A percentile compares a stretch with the other conserved stretches of the same genome.
phyloP scores from a whole-genome alignment of 64 coral and sea anemone genomes.

The Porites lutea region DNA sequence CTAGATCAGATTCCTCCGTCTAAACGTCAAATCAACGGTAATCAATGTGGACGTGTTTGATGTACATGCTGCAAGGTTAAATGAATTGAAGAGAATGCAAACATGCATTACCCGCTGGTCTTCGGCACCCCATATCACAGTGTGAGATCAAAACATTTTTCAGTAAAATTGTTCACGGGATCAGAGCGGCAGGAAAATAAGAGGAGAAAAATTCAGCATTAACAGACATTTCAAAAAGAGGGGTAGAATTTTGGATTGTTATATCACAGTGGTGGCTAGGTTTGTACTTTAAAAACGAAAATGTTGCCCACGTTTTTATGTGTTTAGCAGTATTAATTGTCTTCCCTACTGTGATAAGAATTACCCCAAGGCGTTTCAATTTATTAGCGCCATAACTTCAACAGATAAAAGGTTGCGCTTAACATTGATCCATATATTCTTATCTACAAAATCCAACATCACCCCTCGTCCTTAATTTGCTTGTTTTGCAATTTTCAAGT shows the following conservation, averaged over 20 bases:
- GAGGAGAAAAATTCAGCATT: background rate
- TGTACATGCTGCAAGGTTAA: conserved; percentile 5
- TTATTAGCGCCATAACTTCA: background rate
- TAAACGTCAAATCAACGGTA: background rate
- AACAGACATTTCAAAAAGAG: background rate
- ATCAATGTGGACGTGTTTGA: background rate
- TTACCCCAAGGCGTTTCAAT: background rate
- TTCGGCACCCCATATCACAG: background rate
- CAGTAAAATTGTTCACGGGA: background rate
- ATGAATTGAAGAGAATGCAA: conserved; percentile 11
- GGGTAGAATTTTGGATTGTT: background rate
- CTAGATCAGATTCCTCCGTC: background rate
- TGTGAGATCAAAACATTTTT: background rate
- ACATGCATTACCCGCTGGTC: background rate
- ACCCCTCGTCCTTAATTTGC: background rate
- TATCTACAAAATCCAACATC: background rate
- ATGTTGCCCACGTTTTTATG: background rate
- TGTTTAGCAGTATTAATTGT: background rate
- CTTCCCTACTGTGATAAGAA: conserved; percentile 15
- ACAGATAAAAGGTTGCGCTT: background rate
- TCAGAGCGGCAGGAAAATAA: background rate
- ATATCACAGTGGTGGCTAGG: background rate
- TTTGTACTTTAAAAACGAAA: background rate
- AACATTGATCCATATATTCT: background rate
- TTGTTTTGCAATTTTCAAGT: background rate